A percentile compares a stretch with the other conserved stretches of the same genome.
These are phyloP conservation scores for Columba guinea DNA, from an alignment of 2,797 vertebrate genomes.

Conservation along the genomic window DNA sequence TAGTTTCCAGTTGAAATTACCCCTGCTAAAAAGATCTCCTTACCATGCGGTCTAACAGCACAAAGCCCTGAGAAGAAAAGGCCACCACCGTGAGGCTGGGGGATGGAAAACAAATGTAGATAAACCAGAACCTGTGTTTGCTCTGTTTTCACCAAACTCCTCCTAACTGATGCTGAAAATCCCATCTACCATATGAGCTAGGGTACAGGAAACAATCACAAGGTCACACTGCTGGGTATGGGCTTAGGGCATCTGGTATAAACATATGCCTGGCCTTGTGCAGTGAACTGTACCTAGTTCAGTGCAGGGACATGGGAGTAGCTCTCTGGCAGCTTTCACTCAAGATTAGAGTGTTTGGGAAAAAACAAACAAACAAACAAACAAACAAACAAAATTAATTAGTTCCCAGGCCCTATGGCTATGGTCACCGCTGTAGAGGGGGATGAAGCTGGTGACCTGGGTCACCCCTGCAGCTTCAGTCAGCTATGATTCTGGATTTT, in stretches of 20 bases:
- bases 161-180: neutral
- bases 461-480: neutral
- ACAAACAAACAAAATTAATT: neutral
- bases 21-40: neutral
- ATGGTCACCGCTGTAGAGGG: neutral
- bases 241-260: neutral
- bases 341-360: neutral
- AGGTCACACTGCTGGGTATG: neutral
- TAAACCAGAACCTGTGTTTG: neutral
- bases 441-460: neutral
- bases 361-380: neutral
- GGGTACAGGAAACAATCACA: neutral
- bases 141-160: neutral
- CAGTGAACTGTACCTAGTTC: neutral
- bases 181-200: neutral
- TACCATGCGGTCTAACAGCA: neutral
- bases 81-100: neutral
- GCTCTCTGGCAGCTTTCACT: neutral
- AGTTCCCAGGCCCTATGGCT: neutral
- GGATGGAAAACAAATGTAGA: neutral
- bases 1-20: slow-evolving; percentile 23
- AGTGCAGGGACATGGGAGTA: too few species aligned
- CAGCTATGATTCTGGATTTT: neutral
- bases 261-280: neutral
- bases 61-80: neutral